phyloP scores from a whole-genome alignment of 2,797 vertebrate species.

The Darevskia nairensis region DNA sequence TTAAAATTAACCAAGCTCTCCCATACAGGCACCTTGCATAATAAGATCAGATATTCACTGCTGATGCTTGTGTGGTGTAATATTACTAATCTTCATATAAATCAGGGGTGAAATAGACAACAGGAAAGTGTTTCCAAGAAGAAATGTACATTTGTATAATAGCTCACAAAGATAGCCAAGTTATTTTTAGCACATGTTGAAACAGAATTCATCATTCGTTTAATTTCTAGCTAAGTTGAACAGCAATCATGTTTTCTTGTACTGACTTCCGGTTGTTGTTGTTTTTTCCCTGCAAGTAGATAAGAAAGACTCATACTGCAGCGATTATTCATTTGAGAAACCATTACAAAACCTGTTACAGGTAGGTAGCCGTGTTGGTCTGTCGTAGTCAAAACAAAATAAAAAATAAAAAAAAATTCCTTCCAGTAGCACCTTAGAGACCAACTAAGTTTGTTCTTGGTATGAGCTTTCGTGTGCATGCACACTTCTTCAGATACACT shows the following conservation, averaged over 20 bases:
- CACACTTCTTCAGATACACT: too few species aligned
- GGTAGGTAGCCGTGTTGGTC: too few species aligned
- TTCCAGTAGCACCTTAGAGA: too few species aligned
- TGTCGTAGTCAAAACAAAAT: too few species aligned
- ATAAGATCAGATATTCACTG: fast-evolving
- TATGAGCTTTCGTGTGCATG: too few species aligned
- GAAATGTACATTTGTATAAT: slow-evolving; percentile 26
- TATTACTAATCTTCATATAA: neutral
- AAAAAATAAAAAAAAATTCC: too few species aligned
- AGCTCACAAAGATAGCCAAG: slow-evolving; percentile 53
- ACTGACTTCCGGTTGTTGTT: slow-evolving; percentile 10
- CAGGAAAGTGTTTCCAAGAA: neutral
- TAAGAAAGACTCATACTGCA: neutral
- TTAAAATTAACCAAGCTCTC: too few species aligned
- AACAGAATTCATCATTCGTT: slow-evolving; percentile 50
- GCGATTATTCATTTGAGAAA: slow-evolving; percentile 35
- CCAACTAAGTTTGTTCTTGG: too few species aligned
- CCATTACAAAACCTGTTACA: slow-evolving; percentile 1
- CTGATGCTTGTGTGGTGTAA: neutral
- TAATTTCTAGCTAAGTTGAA: slow-evolving; percentile 54
- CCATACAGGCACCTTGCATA: neutral
- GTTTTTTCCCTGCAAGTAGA: slow-evolving; percentile 48
- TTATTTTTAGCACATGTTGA: slow-evolving; percentile 29
- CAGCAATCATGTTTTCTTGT: slow-evolving; percentile 26
- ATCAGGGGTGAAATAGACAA: slow-evolving; percentile 3